Conservation (phyloP, 1,140 invertebrate species). For the Meteorus sp. region DNA sequence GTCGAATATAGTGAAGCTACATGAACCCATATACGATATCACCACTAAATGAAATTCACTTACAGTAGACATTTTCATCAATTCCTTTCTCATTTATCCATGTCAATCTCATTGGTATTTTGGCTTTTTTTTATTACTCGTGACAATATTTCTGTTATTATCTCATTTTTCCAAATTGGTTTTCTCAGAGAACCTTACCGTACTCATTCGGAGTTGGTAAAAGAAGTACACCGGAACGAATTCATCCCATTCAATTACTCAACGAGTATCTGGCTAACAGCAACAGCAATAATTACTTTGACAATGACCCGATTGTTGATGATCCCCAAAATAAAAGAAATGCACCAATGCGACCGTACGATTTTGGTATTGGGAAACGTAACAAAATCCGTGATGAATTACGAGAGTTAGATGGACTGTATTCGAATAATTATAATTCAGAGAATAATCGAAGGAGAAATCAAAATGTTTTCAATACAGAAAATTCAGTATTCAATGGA, state of each 20-base stretch:
- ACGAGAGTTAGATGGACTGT: background rate
- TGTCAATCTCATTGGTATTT: background rate
- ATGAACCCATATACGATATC: too few species aligned
- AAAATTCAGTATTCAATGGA: too few species aligned
- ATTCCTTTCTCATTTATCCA: background rate
- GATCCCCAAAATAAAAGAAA: constrained; percentile 16
- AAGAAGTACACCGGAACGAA: constrained; percentile 41
- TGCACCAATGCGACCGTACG: constrained; percentile 41
- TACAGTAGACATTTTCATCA: background rate
- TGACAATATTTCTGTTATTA: background rate
- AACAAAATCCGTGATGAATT: constrained; percentile 23
- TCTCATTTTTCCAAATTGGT: background rate
- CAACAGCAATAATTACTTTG: constrained; percentile 17
- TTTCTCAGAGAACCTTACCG: constrained; percentile 40
- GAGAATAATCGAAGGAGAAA: too few species aligned
- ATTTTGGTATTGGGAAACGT: constrained; percentile 58
- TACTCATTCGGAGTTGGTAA: constrained; percentile 67
- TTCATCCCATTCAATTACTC: constrained; percentile 39
- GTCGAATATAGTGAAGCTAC: too few species aligned
- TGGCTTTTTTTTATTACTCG: background rate
- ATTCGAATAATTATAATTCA: background rate
- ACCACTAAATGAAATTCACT: too few species aligned
- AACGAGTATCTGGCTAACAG: constrained; percentile 16
- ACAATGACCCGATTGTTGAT: constrained; percentile 13
- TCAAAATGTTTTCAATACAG: too few species aligned